phyloP scores from a whole-genome alignment of 2,797 vertebrate genomes.

The Cossypha dichroa region DNA sequence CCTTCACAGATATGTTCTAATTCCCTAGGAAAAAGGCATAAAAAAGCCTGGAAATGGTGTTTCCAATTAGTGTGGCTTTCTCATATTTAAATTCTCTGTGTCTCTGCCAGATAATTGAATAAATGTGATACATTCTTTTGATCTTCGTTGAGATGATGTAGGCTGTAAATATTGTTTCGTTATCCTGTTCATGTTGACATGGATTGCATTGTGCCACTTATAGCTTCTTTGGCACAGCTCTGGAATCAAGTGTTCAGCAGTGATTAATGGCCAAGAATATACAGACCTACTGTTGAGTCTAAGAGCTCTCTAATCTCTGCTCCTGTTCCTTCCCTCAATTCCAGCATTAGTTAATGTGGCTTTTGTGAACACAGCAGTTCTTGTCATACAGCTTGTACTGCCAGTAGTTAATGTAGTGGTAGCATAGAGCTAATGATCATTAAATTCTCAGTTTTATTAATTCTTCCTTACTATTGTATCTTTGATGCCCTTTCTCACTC shows the following conservation, averaged over 20 bases:
- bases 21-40: not conserved
- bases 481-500: not conserved
- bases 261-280: slow-evolving; percentile 41
- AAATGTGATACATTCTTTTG: slow-evolving; percentile 20
- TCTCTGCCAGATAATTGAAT: slow-evolving; percentile 20
- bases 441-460: not conserved
- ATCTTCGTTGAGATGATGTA: slow-evolving; percentile 6
- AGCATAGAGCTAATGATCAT: not conserved
- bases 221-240: not conserved
- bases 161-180: slow-evolving; percentile 8
- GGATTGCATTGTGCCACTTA: not conserved
- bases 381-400: not conserved
- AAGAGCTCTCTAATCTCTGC: not conserved
- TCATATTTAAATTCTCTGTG: slow-evolving; percentile 12
- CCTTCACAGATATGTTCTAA: slow-evolving; percentile 22
- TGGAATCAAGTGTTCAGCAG: slow-evolving; percentile 2
- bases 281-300: not conserved
- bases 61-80: slow-evolving; percentile 37
- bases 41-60: not conserved
- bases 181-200: not conserved
- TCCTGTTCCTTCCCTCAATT: slow-evolving; percentile 11
- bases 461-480: not conserved
- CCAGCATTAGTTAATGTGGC: not conserved
- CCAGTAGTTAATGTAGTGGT: not conserved
- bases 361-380: not conserved